phyloP scores from a whole-genome alignment of 2,888 invertebrate genomes.

The Leptothorax acervorum region DNA sequence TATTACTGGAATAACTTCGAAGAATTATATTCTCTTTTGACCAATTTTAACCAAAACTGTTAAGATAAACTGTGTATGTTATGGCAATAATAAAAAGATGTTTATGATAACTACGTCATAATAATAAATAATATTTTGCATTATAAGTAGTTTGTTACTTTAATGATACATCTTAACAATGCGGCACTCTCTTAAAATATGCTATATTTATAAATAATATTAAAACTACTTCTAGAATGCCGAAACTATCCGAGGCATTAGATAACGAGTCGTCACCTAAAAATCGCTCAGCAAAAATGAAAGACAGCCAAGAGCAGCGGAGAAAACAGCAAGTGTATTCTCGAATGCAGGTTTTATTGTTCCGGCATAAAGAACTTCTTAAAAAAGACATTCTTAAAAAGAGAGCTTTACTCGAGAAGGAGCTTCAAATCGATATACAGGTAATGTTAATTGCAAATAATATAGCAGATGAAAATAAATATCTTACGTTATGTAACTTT shows the following conservation, averaged over 20 bases:
- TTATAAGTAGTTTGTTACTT: neutral
- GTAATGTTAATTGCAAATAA: constrained; percentile 82
- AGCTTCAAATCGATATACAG: constrained; percentile 96
- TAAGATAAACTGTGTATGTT: neutral
- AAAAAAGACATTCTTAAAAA: constrained; percentile 98
- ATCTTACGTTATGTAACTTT: neutral
- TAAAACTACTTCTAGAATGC: constrained; percentile 71
- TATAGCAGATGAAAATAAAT: neutral
- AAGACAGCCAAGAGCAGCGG: constrained; percentile 86
- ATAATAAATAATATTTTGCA: neutral
- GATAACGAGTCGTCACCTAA: constrained; percentile 80
- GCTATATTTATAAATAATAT: neutral
- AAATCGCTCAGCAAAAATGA: constrained; percentile 83
- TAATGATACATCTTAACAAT: neutral
- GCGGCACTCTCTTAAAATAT: neutral
- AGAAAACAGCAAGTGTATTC: constrained; percentile 87
- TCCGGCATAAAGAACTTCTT: constrained; percentile 95
- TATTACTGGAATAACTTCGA: neutral
- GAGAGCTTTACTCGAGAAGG: constrained; percentile 94
- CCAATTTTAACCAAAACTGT: neutral
- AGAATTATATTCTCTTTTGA: neutral
- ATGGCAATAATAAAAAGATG: neutral
- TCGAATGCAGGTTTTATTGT: constrained; percentile 91
- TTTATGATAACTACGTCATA: neutral
- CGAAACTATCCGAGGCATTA: constrained; percentile 77